Evolutionary conservation across 2,797 vertebrate species (phyloP), one percentile per base, ranked within the genome.

Genomic region (Phrynocephalus forsythii): DNA sequence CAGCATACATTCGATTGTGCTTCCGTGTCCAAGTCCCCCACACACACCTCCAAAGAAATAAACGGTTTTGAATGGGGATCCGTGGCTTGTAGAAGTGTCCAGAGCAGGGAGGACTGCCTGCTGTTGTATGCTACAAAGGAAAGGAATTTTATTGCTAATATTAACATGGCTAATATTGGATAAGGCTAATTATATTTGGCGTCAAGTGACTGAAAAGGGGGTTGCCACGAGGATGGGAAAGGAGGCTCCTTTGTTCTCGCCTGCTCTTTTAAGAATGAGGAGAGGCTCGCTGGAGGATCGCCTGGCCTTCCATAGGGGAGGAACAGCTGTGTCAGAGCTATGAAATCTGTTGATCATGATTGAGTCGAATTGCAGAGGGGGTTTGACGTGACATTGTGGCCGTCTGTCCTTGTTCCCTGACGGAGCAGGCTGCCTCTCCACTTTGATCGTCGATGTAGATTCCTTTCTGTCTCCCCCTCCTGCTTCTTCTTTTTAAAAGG

Each of bases 141-240:
- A 89, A 30, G 0, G 38, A 89, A 85, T 92, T 76, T 75, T 93
- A 72, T 87, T 93, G 92, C 88, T 90, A 88, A 8, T 88, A 90
- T 91, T 90, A 91, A 91, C 92, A 68, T 92, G 69, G 77, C 88
- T 91, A 72, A 73, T 48, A 82, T 93, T 91, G 93, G 87, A 87
- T 87, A 71, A 82, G 82, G 69, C 89, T 92, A 66, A 92, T 94
- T 91, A 81, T 52, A 38, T 91, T 91, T 91, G 0, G 82, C 92
- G 86, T 85, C 84, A 76, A 84, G 87, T 83, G 87, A 87, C 71
- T 92, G 94, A 89, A 87, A 68, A 87, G 33, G 78, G 60, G 86
- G 38, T 68, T 68, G 87, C 26, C 81, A 86, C n/a, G 0, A 2
- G 3, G 87, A 86, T 78, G 92, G 85, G 88, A 88, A 6, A 79